These are phyloP conservation scores for Limnodromus scolopaceus DNA, from an alignment of 2,797 vertebrate genomes.

Conservation along the genomic window DNA sequence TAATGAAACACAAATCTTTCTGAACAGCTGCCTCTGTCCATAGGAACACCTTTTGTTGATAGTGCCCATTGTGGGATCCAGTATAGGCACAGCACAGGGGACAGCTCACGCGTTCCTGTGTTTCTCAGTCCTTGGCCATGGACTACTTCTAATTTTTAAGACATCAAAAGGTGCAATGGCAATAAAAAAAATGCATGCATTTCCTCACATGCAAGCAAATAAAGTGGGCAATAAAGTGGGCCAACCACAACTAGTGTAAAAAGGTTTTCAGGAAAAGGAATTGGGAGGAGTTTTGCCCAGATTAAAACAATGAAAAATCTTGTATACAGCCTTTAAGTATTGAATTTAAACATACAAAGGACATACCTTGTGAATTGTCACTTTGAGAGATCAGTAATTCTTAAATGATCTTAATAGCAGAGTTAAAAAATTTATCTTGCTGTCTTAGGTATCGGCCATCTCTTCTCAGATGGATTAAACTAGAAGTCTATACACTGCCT, in stretches of 20 bases:
- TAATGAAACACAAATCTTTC: background rate
- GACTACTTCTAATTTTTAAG: background rate
- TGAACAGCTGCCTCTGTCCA: background rate
- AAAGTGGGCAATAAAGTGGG: background rate
- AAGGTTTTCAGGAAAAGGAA: background rate
- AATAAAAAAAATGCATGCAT: background rate
- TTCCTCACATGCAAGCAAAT: background rate
- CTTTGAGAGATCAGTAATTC: background rate
- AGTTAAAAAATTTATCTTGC: background rate
- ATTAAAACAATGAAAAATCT: background rate
- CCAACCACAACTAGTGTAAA: background rate
- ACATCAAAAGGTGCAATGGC: background rate
- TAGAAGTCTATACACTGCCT: background rate
- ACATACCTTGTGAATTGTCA: background rate
- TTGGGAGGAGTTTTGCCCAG: background rate
- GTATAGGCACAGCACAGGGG: accelerated
- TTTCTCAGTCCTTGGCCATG: background rate
- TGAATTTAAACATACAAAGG: background rate
- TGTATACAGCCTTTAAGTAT: background rate
- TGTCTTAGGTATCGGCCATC: background rate
- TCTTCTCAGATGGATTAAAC: background rate
- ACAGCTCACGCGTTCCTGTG: background rate
- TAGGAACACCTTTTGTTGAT: background rate
- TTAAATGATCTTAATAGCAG: background rate
- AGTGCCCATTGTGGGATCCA: background rate